A percentile compares a stretch with the other conserved stretches of the same genome.
These are phyloP conservation scores for Caenorhabditis doughertyi DNA, from an alignment of 2,888 invertebrate genomes.

Conservation along the genomic window DNA sequence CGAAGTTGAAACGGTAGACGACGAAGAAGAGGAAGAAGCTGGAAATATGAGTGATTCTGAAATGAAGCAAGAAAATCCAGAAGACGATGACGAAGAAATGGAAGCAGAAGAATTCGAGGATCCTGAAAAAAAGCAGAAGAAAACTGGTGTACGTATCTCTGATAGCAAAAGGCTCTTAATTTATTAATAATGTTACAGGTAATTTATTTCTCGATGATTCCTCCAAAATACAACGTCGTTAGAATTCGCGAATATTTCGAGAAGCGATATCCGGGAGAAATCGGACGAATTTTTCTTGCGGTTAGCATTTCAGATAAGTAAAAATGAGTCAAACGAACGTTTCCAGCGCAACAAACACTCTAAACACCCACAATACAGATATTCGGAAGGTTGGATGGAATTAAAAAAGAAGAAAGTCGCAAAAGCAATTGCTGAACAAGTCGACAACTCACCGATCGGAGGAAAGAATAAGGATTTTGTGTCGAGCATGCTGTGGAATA, in stretches of 20 bases:
- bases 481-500: conserved; percentile 94
- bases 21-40: conserved; percentile 10
- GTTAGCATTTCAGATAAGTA: too few relatives aligned
- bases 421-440: conserved; percentile 89
- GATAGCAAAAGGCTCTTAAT: background rate
- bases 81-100: conserved; percentile 34
- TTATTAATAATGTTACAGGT: conserved; percentile 68
- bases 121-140: conserved; percentile 68
- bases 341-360: conserved; percentile 69
- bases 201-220: conserved; percentile 79
- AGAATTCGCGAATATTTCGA: conserved; percentile 75
- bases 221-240: conserved; percentile 76
- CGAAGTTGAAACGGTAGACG: conserved; percentile 28
- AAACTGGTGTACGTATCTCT: conserved; percentile 62
- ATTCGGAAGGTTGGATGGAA: conserved; percentile 82
- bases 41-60: conserved; percentile 19
- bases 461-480: conserved; percentile 91
- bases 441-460: conserved; percentile 92
- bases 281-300: conserved; percentile 78
- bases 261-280: conserved; percentile 71
- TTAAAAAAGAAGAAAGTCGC: conserved; percentile 85
- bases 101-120: conserved; percentile 49
- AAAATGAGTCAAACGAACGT: background rate
- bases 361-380: conserved; percentile 59
- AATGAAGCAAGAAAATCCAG: conserved; percentile 38